phyloP scores from a whole-genome alignment of 2,113 vertebrate species.

The Scalopus aquaticus region DNA sequence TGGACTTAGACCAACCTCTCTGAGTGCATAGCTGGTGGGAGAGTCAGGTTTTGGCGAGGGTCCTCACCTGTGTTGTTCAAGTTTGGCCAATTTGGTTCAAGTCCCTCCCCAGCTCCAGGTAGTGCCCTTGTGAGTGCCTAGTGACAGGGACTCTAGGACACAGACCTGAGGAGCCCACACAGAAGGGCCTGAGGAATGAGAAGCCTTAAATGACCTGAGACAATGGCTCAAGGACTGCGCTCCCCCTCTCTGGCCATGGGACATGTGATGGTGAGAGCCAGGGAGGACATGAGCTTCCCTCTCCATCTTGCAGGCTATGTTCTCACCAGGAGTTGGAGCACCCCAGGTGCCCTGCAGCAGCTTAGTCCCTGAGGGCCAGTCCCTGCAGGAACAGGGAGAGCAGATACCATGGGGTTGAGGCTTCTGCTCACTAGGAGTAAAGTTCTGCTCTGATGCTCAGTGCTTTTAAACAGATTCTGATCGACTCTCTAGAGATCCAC shows the following conservation, averaged over 20 bases:
- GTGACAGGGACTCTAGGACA: neutral
- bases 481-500: neutral
- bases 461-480: neutral
- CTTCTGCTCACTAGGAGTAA: rapidly evolving
- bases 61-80: neutral
- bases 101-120: neutral
- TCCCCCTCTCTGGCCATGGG: neutral
- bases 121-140: neutral
- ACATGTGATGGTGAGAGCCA: neutral
- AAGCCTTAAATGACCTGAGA: neutral
- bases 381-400: neutral
- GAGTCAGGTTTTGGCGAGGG: neutral
- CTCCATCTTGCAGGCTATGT: neutral
- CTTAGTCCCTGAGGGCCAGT: neutral
- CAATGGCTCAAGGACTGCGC: neutral
- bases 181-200: neutral
- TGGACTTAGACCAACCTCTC: neutral
- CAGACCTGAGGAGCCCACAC: neutral
- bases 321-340: neutral
- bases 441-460: neutral
- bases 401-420: neutral
- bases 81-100: neutral
- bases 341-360: neutral
- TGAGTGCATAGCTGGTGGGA: neutral
- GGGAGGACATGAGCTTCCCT: neutral